These are phyloP conservation scores for Columba livia DNA, from an alignment of 2,113 vertebrate species.

Conservation along the genomic window DNA sequence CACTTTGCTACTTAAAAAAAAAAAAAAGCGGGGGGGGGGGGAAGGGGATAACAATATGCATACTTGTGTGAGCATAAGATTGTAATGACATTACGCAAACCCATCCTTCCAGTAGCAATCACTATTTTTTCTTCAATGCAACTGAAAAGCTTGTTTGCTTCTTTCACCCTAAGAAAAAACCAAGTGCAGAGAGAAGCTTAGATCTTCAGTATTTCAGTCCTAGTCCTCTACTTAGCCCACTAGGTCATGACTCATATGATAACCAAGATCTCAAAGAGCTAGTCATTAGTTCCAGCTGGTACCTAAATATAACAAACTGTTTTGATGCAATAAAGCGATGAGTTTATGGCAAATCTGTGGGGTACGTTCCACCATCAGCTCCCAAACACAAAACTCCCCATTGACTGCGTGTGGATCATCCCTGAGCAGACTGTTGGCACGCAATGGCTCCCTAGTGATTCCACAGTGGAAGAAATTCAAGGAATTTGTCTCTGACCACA, in stretches of 20 bases:
- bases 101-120: not conserved
- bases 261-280: not conserved
- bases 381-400: slow-evolving; percentile 23
- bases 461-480: slow-evolving; percentile 47
- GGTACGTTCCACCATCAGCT: fast-evolving
- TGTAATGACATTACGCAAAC: not conserved
- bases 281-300: slow-evolving; percentile 3
- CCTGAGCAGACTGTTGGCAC: not conserved
- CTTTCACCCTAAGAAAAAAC: not conserved
- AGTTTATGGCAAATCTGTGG: not conserved
- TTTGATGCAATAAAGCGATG: not conserved
- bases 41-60: fast-evolving
- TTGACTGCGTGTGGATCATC: not conserved
- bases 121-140: not conserved
- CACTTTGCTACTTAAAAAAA: not conserved
- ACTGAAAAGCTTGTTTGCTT: not conserved
- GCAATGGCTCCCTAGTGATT: slow-evolving; percentile 5
- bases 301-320: not conserved
- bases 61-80: not conserved
- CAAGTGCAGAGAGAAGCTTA: not conserved
- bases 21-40: fast-evolving
- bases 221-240: not conserved
- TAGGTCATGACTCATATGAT: not conserved
- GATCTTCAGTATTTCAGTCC: not conserved
- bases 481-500: slow-evolving; percentile 54